A percentile compares a stretch with the other conserved stretches of the same genome.
Evolutionary conservation across 1,140 invertebrate genomes (phyloP).

Genomic region (Panonychus citri): DNA sequence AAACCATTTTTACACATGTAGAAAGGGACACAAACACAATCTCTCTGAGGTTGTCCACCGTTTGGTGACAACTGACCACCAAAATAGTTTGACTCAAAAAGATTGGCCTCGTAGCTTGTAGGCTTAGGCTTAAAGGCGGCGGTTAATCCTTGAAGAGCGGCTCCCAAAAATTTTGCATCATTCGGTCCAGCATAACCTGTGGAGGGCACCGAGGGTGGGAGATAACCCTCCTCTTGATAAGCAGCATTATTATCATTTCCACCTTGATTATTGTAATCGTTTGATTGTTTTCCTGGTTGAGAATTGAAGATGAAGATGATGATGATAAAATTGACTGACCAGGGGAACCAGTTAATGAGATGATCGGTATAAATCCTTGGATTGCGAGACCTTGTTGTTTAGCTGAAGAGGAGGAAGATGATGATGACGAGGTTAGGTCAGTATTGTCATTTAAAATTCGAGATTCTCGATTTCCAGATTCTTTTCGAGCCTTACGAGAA

Average conservation of each 20-base stretch:
- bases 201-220: neutral
- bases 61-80: neutral
- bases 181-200: neutral
- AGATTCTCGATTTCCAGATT: neutral
- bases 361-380: conserved; percentile 6
- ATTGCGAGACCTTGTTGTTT: neutral
- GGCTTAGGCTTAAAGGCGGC: neutral
- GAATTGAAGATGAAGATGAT: neutral
- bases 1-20: conserved; percentile 17
- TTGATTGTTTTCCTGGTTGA: neutral
- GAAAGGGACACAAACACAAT: conserved; percentile 18
- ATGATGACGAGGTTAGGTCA: neutral
- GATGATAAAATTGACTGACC: conserved; percentile 1
- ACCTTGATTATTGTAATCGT: neutral
- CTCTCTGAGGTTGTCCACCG: neutral
- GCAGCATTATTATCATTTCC: neutral
- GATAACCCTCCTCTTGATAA: too few relatives aligned
- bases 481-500: neutral
- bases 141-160: conserved; percentile 6
- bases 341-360: neutral
- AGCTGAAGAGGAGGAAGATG: neutral
- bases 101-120: neutral
- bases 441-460: neutral
- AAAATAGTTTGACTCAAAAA: neutral
- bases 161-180: conserved; percentile 6